These are phyloP conservation scores for Takifugu rubripes DNA, from an alignment of 2,797 vertebrate species.

Conservation along the genomic window DNA sequence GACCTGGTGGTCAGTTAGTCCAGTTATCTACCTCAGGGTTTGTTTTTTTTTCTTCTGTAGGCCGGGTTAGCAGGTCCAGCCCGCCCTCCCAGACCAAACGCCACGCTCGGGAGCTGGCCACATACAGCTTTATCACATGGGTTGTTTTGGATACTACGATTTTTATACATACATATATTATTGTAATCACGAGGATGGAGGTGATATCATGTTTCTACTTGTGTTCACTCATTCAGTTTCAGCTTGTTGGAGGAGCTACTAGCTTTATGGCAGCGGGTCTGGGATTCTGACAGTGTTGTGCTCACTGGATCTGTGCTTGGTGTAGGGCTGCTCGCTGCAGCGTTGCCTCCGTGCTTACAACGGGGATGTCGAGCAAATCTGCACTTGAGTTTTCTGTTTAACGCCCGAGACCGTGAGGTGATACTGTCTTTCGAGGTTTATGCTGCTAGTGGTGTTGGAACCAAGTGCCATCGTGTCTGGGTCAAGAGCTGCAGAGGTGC, in stretches of 20 bases:
- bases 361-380: constrained; percentile 62
- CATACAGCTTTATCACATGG: constrained; percentile 78
- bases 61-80: constrained; percentile 96
- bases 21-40: constrained; percentile 99
- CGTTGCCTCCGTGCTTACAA: constrained; percentile 72
- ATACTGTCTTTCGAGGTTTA: constrained; percentile 80
- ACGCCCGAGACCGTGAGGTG: constrained; percentile 78
- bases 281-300: constrained; percentile 74
- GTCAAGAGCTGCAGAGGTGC: constrained; percentile 89
- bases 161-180: constrained; percentile 71
- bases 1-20: constrained; percentile 91
- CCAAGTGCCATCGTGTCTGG: constrained; percentile 95
- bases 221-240: constrained; percentile 77
- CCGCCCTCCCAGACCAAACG: constrained; percentile 97
- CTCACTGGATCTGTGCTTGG: constrained; percentile 85
- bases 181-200: constrained; percentile 63
- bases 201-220: constrained; percentile 63
- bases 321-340: constrained; percentile 77
- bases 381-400: constrained; percentile 80
- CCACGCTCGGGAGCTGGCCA: constrained; percentile 95
- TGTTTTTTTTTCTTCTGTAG: constrained; percentile 86
- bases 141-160: constrained; percentile 56
- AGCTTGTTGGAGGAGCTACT: constrained; percentile 87
- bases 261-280: constrained; percentile 85
- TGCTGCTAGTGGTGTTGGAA: constrained; percentile 92